Conservation (phyloP, 2,113 vertebrate species). For the Corythoichthys intestinalis region DNA sequence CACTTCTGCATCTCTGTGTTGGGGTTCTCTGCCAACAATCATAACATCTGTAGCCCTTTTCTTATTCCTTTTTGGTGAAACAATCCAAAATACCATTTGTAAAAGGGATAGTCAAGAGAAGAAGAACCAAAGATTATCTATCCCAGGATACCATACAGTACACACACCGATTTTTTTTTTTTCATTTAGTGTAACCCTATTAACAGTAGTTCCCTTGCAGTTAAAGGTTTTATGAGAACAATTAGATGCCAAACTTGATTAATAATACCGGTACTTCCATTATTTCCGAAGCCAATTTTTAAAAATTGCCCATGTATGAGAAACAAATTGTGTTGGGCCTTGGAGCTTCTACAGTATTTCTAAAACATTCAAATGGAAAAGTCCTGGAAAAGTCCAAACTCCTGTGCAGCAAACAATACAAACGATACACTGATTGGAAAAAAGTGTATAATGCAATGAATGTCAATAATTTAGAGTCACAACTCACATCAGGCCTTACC, state of each 20-base stretch:
- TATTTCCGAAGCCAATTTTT: background rate
- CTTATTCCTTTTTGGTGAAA: too few species aligned
- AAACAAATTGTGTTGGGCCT: background rate
- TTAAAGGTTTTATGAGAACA: background rate
- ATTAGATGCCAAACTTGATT: background rate
- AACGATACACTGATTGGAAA: too few species aligned
- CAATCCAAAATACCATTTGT: too few species aligned
- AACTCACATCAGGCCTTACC: background rate
- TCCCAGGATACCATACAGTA: background rate
- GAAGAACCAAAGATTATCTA: too few species aligned
- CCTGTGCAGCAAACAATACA: too few species aligned
- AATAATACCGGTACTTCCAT: background rate
- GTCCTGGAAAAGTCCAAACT: too few species aligned
- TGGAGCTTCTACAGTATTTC: background rate
- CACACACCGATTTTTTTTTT: background rate
- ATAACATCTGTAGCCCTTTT: too few species aligned
- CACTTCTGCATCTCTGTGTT: too few species aligned
- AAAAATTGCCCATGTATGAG: background rate
- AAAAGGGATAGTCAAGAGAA: too few species aligned
- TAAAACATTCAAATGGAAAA: background rate
- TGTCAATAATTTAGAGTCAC: background rate
- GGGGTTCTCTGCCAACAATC: too few species aligned
- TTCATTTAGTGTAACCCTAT: background rate
- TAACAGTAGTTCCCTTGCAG: background rate
- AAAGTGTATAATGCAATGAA: too few species aligned